Evolutionary conservation across 2,113 vertebrate genomes (phyloP), one percentile per base, ranked within the genome.

Genomic region (Brienomyrus brachyistius): DNA sequence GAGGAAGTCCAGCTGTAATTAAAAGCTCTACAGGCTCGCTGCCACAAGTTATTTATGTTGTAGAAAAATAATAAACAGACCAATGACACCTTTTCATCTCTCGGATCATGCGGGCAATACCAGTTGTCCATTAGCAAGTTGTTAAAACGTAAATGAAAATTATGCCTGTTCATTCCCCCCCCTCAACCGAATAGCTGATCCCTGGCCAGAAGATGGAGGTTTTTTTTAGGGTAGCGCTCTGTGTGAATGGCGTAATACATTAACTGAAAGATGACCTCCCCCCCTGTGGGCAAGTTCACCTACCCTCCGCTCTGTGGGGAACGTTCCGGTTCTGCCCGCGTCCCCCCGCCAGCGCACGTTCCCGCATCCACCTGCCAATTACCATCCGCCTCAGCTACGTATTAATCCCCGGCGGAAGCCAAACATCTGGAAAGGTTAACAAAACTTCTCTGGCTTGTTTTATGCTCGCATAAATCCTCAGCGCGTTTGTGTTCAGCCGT

Each of bases 401-500:
- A 40, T 89, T n/a, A 52, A 80, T 52, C 62, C 27, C 66, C 17
- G 19, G 21, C 21, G 45, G 59, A 70, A 88, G 21, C 59, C 59
- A 70, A 88, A 74, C 87, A 88, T 88, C 87, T 88, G 87, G 87
- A 70, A 52, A 74, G 62, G 59, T 59, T 66, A 62, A 17, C 17
- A 43, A 59, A 21, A 59, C 87, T 50, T 48, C 15, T 23, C 66
- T 15, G 19, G n/a, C 9, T 70, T 70, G n/a, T 31, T 74, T 70
- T 74, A 70, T 48, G 23, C 87, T 48, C 21, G 31, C 56, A 88
- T 70, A 88, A 70, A 88, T 88, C 17, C 56, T 21, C 27, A 1
- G 31, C 40, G 7, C 19, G 21, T 88, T 88, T 62, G 21, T 74
- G 13, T 43, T 48, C 23, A 88, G 21, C 45, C 35, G 11, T n/a